A percentile compares a stretch with the other conserved stretches of the same genome.
Evolutionary conservation across 2,797 vertebrate species (phyloP).

Genomic region (Argya squamiceps): DNA sequence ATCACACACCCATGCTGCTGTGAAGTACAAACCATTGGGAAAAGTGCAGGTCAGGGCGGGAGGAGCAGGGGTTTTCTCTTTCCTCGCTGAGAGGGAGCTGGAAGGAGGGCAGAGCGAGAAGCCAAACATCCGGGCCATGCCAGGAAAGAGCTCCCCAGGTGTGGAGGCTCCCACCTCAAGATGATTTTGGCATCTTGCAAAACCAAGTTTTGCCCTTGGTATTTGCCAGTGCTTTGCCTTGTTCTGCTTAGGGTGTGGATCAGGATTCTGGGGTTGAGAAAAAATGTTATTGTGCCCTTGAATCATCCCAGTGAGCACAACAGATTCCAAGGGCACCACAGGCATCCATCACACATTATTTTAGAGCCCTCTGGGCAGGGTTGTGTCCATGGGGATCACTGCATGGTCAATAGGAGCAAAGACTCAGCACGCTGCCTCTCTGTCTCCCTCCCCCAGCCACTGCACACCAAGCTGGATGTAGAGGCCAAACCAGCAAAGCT

Average conservation of each 20-base stretch:
- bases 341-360: background rate
- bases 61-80: background rate
- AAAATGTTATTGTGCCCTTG: background rate
- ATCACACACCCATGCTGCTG: constrained; percentile 76
- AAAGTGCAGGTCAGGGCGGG: background rate
- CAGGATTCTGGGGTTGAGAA: background rate
- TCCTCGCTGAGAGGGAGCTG: background rate
- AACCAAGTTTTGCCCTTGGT: background rate
- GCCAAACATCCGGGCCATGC: background rate
- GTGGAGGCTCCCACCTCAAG: background rate
- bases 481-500: background rate
- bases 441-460: background rate
- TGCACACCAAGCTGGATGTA: background rate
- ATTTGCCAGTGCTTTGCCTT: background rate
- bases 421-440: background rate
- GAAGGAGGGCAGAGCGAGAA: background rate
- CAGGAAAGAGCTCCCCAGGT: background rate
- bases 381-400: background rate
- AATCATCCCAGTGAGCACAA: background rate
- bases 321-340: background rate
- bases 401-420: background rate
- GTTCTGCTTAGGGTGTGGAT: background rate
- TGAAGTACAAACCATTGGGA: constrained; percentile 65
- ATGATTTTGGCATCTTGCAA: background rate
- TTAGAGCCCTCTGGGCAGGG: background rate